phyloP scores from a whole-genome alignment of 2,797 vertebrate genomes.

The Darevskia nairensis region DNA sequence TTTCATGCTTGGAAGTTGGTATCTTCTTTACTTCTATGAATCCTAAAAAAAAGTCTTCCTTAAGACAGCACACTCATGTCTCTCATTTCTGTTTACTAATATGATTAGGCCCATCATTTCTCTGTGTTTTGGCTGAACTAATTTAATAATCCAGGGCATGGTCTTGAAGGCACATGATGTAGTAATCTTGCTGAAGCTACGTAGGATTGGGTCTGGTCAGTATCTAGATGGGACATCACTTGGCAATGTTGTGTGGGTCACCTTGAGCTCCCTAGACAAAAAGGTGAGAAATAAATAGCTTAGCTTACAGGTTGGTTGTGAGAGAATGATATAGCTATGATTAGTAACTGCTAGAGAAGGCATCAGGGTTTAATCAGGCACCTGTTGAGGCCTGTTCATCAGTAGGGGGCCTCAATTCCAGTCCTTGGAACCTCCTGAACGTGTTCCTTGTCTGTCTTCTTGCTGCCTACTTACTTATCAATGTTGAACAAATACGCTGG shows the following conservation, averaged over 20 bases:
- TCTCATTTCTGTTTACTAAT: slow-evolving; percentile 56
- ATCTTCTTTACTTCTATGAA: neutral
- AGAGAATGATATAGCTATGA: neutral
- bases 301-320: neutral
- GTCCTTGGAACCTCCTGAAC: neutral
- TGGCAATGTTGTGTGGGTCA: too few species aligned
- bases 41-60: slow-evolving; percentile 35
- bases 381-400: neutral
- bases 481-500: too few species aligned
- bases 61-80: slow-evolving; percentile 41
- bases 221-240: too few species aligned
- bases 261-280: neutral
- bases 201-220: too few species aligned
- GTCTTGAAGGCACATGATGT: too few species aligned
- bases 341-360: neutral
- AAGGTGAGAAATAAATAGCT: neutral
- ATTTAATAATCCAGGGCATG: neutral
- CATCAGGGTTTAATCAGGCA: too few species aligned
- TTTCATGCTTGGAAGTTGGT: slow-evolving; percentile 7
- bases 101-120: slow-evolving; percentile 37
- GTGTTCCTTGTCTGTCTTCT: neutral
- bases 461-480: neutral
- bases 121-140: slow-evolving; percentile 21
- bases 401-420: neutral
- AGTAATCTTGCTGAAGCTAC: too few species aligned